Percentiles rank a stretch among this genome's conserved stretches.
phyloP scores from a whole-genome alignment of 1,140 invertebrate genomes.

The Drosophila serrata region DNA sequence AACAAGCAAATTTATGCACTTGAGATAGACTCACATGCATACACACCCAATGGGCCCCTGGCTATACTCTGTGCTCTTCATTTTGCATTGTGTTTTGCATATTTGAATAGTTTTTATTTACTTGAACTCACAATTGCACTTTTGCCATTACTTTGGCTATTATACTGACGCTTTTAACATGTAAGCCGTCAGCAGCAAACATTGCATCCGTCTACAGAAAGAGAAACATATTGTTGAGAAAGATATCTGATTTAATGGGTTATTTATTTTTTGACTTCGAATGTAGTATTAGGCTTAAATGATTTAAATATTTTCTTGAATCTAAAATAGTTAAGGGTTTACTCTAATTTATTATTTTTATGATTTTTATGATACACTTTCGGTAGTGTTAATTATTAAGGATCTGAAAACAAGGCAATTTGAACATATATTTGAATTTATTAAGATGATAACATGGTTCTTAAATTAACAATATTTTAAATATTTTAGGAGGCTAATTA shows the following conservation, averaged over 20 bases:
- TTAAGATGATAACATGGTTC: neutral
- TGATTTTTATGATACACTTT: too few relatives aligned
- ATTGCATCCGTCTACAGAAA: conserved; percentile 27
- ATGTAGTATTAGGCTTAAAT: too few relatives aligned
- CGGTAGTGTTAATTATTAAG: too few relatives aligned
- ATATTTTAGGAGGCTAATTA: too few relatives aligned
- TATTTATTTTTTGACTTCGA: neutral
- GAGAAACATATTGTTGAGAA: neutral
- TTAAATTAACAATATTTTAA: neutral
- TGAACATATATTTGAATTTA: neutral
- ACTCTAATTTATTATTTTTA: too few relatives aligned
- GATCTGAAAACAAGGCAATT: neutral
- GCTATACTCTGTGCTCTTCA: conserved; percentile 52
- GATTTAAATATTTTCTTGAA: neutral
- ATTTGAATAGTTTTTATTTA: conserved; percentile 84
- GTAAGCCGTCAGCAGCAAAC: conserved; percentile 63
- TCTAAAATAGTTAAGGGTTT: too few relatives aligned
- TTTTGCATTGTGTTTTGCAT: conserved; percentile 81
- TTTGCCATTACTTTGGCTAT: conserved; percentile 84
- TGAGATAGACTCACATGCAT: conserved; percentile 42
- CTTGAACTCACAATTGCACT: conserved; percentile 84
- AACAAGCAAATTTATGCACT: conserved; percentile 82
- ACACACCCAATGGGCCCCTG: conserved; percentile 11
- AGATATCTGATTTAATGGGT: neutral
- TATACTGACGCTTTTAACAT: conserved; percentile 80